phyloP scores from a whole-genome alignment of 2,113 vertebrate species.

The Tychaedon coryphoeus region DNA sequence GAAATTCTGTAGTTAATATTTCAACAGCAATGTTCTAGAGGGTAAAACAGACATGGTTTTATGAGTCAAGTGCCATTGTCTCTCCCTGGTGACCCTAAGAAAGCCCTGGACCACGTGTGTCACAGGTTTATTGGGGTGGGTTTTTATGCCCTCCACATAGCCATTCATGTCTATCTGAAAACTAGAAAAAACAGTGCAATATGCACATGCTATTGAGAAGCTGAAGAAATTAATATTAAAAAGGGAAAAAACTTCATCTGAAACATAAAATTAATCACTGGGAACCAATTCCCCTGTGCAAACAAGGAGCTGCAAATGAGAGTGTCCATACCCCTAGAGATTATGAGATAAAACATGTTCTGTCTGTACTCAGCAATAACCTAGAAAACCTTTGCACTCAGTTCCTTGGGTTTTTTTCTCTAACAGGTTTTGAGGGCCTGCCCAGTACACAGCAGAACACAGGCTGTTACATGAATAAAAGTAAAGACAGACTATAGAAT shows the following conservation, averaged over 20 bases:
- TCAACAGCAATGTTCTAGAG: background rate
- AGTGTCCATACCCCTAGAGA: background rate
- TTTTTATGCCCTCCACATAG: background rate
- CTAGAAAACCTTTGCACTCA: background rate
- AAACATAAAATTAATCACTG: slow-evolving; percentile 11
- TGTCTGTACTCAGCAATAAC: background rate
- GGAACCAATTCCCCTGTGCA: background rate
- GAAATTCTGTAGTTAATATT: background rate
- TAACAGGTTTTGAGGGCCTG: background rate
- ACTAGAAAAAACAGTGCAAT: background rate
- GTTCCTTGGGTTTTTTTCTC: background rate
- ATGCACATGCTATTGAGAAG: background rate
- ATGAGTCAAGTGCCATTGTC: background rate
- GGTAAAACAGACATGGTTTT: background rate
- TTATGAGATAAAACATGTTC: slow-evolving; percentile 14
- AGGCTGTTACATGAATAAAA: background rate
- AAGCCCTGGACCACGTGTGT: background rate
- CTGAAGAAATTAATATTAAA: background rate
- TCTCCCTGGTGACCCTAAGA: background rate
- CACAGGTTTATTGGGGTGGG: background rate
- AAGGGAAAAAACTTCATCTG: background rate
- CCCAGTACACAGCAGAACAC: background rate
- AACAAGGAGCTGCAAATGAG: slow-evolving; percentile 4
- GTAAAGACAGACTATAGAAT: background rate
- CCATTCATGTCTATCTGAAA: background rate